Evolutionary conservation across 2,797 vertebrate genomes (phyloP), one percentile per base, ranked within the genome.

Genomic region (Sarcoramphus papa): DNA sequence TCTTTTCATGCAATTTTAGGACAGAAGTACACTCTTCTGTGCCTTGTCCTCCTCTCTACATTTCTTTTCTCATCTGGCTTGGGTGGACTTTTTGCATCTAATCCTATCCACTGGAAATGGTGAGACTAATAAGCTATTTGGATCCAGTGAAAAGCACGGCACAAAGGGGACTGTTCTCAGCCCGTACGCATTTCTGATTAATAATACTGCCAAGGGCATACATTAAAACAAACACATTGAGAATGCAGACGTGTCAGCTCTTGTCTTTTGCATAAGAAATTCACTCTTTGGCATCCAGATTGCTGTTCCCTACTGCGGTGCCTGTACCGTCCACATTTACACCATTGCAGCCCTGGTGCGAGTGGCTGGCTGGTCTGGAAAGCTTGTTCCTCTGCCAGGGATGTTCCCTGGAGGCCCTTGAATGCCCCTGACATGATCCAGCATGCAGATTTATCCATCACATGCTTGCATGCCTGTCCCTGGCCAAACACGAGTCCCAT

Each of bases 361-460:
- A 59, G 60, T 53, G 41, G 57, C 21, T 80, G 59, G 31, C 70
- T 6, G 4, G 17, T 59, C 67, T 89, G 65, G 62, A 91, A 92
- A 74, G 53, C 33, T n/a, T 68, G 53, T 86, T 93, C 25, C 41
- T 75, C n/a, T 73, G 73, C 76, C 79, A 78, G 45, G 37, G 27
- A 21, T 0, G 0, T 80, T 88, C 50, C 30, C 37, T 0, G 2
- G 45, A 57, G 76, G 57, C 45, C 31, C 24, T 22, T 3, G 3
- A 60, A 51, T 80, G 76, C 25, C 25, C 27, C 1, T 17, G 12
- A 23, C 16, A 12, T 27, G 65, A 83, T 77, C 79, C 60, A 60
- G 60, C 31, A 12, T 35, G 76, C 57, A 72, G 28, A 72, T 81
- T 64, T 88, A 84, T 75, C 76, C 30, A 43, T 3, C 62, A 24